These are phyloP conservation scores for Aplysina aerophoba DNA, from an alignment of 37 sponge, comb jelly and placozoan species.

Conservation along the genomic window DNA sequence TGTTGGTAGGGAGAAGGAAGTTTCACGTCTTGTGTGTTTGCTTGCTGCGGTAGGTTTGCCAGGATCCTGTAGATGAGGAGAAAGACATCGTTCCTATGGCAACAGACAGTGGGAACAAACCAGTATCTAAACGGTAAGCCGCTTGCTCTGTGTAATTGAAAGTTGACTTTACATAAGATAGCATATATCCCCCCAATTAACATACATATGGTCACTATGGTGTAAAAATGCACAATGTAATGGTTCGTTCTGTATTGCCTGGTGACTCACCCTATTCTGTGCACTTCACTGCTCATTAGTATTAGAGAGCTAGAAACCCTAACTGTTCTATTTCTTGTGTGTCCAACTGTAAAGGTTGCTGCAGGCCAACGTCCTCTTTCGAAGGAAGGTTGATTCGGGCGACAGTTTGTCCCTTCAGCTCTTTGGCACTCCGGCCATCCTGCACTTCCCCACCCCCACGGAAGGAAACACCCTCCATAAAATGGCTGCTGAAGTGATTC, in stretches of 20 bases:
- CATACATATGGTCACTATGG: no score
- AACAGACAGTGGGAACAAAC: not conserved
- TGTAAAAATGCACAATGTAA: no score
- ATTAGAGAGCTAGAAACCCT: no score
- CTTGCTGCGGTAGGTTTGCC: not conserved
- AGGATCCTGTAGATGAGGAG: conserved; percentile 16
- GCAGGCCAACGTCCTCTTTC: conserved; percentile 57
- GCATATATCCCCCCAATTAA: no score
- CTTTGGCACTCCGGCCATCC: conserved; percentile 48
- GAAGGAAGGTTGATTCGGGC: not conserved
- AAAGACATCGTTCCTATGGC: conserved; percentile 40
- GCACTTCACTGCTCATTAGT: no score
- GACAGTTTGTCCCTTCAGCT: not conserved
- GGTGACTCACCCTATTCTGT: no score
- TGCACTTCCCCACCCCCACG: conserved; percentile 47
- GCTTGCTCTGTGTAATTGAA: not conserved
- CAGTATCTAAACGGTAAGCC: conserved; percentile 1
- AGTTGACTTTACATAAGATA: no score
- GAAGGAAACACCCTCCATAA: not conserved
- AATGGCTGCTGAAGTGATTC: not conserved
- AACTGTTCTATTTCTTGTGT: not conserved
- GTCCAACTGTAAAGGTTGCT: conserved; percentile 38
- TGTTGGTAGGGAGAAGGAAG: no score
- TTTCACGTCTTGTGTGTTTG: not conserved
- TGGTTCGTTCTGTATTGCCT: no score